Percentiles rank a stretch among this genome's conserved stretches.
phyloP scores from a whole-genome alignment of 92 coral and sea anemone genomes.

The Blastomussa wellsi region DNA sequence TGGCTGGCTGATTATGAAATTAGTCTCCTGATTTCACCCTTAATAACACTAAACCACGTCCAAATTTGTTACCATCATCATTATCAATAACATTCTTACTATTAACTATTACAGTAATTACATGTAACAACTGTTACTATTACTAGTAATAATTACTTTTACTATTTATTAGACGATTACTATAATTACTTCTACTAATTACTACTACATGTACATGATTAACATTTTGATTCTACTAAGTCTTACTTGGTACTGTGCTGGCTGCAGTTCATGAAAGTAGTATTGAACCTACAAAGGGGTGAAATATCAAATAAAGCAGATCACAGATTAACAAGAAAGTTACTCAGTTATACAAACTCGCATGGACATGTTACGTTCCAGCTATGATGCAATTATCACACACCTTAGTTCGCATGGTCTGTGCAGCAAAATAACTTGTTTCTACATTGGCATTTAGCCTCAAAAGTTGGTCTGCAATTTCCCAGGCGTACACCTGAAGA shows the following conservation, averaged over 20 bases:
- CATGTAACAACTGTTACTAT: too few relatives aligned
- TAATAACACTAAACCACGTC: too few relatives aligned
- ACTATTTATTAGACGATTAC: too few relatives aligned
- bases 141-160: too few relatives aligned
- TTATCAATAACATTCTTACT: too few relatives aligned
- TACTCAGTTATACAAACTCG: background rate
- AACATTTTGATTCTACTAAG: background rate
- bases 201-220: too few relatives aligned
- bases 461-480: conserved; percentile 90
- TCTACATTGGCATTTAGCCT: conserved; percentile 73
- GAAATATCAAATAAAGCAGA: too few relatives aligned
- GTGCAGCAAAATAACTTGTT: conserved; percentile 97
- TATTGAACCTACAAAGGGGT: conserved; percentile 77
- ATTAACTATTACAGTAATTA: too few relatives aligned
- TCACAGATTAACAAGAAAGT: background rate
- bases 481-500: conserved; percentile 91
- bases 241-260: conserved; percentile 84
- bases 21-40: too few relatives aligned
- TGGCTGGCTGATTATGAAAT: too few relatives aligned
- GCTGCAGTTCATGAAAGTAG: conserved; percentile 90
- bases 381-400: background rate
- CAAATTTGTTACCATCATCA: too few relatives aligned
- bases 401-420: conserved; percentile 99
- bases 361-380: background rate
- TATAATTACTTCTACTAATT: too few relatives aligned